phyloP scores from a whole-genome alignment of 2,797 vertebrate species.

The Lemur catta region DNA sequence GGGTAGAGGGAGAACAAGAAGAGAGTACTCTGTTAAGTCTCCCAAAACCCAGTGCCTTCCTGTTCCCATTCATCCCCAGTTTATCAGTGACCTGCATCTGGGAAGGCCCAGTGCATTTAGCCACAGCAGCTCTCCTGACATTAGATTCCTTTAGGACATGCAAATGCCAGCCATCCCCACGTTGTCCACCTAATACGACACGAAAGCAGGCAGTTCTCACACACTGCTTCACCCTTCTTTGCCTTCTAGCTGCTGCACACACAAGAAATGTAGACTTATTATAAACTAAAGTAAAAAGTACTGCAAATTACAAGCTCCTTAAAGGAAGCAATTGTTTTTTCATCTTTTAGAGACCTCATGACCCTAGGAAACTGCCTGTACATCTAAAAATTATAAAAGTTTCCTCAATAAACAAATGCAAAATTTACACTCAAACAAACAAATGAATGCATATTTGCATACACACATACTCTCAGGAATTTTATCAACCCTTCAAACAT shows the following conservation, averaged over 20 bases:
- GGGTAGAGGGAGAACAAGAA: not conserved
- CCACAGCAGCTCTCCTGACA: not conserved
- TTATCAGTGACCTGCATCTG: fast-evolving
- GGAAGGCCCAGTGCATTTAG: fast-evolving
- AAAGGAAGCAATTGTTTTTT: not conserved
- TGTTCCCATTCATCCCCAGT: too few species aligned
- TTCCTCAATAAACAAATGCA: not conserved
- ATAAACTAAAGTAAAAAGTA: not conserved
- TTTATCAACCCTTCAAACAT: not conserved
- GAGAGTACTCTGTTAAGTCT: not conserved
- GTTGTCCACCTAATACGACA: not conserved
- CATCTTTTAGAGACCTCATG: not conserved
- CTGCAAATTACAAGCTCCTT: not conserved
- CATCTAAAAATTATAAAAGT: fast-evolving
- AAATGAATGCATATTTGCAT: not conserved
- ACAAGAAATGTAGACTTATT: not conserved
- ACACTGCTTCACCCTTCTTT: not conserved
- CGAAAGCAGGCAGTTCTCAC: not conserved
- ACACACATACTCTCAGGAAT: not conserved
- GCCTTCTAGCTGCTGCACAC: not conserved
- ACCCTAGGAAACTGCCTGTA: not conserved
- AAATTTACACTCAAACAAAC: not conserved
- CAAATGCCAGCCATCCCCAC: not conserved
- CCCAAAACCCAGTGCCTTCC: not conserved
- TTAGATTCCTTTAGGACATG: fast-evolving